Percentiles rank a stretch among this genome's conserved stretches.
Conservation (phyloP, 53 echinoderm and acorn worm genomes). For the Patiria pectinifera region DNA sequence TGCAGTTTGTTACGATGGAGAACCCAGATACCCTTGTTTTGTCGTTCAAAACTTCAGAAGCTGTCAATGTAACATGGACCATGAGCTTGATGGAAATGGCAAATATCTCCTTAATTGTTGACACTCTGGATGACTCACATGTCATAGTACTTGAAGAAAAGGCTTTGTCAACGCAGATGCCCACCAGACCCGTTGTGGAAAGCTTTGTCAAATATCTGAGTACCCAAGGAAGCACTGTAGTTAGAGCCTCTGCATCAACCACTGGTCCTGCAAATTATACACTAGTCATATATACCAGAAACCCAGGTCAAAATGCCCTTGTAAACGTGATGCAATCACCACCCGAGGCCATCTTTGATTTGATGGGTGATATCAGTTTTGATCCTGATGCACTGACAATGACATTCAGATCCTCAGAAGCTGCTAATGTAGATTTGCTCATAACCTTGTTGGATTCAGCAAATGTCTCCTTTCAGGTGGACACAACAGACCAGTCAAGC, state of each 20-base stretch:
- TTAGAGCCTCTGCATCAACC: slow-evolving; percentile 30
- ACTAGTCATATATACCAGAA: neutral
- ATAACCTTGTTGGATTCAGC: slow-evolving; percentile 2
- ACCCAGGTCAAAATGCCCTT: neutral
- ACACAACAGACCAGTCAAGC: slow-evolving; percentile 3
- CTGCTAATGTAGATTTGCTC: neutral
- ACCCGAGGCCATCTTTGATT: neutral
- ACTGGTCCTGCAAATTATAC: slow-evolving; percentile 17
- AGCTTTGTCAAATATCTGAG: neutral
- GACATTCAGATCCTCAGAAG: slow-evolving; percentile 23
- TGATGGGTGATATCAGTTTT: neutral
- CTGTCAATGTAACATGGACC: neutral
- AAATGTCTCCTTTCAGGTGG: neutral
- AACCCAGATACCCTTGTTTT: neutral
- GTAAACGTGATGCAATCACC: neutral
- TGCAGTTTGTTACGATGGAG: neutral
- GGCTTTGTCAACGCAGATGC: neutral
- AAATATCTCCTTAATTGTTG: neutral
- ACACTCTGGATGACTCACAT: neutral
- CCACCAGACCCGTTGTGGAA: neutral
- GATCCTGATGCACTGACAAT: neutral
- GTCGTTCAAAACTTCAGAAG: neutral
- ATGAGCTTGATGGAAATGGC: neutral
- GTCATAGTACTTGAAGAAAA: neutral
- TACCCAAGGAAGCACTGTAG: neutral